Conservation (phyloP, 2,888 invertebrate species). For the Lithophane ornitopus region DNA sequence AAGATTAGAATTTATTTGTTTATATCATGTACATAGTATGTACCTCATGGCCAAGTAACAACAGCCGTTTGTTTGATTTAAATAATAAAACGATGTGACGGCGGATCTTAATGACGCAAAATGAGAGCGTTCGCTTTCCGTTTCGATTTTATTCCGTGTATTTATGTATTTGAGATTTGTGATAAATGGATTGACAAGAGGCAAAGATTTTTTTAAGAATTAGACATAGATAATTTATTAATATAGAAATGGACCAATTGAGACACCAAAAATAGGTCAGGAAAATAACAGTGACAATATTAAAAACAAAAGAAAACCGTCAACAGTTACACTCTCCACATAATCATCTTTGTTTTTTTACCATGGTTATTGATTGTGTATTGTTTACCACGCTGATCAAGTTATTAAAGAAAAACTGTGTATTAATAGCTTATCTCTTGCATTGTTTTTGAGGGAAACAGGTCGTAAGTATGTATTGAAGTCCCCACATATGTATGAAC, state of each 20-base stretch:
- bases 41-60: too few relatives aligned
- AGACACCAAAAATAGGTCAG: background rate
- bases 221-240: too few relatives aligned
- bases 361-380: constrained; percentile 28
- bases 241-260: background rate
- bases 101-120: background rate
- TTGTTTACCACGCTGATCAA: constrained; percentile 45
- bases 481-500: background rate
- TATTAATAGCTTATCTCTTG: constrained; percentile 27
- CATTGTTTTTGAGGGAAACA: constrained; percentile 39
- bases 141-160: background rate
- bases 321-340: constrained; percentile 24
- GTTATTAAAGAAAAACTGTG: constrained; percentile 27
- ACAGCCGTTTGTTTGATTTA: background rate
- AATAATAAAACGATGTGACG: background rate
- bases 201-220: background rate
- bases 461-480: constrained; percentile 8
- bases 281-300: background rate
- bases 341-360: constrained; percentile 11
- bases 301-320: background rate
- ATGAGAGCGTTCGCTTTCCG: background rate
- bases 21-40: too few relatives aligned
- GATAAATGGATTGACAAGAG: background rate
- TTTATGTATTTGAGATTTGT: background rate
- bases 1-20: too few relatives aligned